Conservation (phyloP, 2,797 vertebrate genomes). For the Limosa lapponica region DNA sequence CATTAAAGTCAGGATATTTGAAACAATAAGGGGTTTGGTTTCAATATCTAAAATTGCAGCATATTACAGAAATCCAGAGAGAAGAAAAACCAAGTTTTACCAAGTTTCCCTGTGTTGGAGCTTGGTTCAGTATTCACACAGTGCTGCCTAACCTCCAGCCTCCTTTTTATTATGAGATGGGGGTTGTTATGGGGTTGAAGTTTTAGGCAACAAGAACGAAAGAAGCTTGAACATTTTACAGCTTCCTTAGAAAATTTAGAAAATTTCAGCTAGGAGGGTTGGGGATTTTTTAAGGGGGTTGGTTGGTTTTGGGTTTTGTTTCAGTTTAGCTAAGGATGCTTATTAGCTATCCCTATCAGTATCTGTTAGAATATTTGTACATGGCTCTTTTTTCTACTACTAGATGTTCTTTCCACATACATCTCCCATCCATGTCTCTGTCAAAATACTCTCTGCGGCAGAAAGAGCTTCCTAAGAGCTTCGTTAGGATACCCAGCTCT, state of each 20-base stretch:
- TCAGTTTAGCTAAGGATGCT: not conserved
- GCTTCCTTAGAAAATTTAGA: not conserved
- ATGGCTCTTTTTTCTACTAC: not conserved
- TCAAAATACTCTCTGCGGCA: not conserved
- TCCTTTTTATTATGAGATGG: not conserved
- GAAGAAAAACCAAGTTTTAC: not conserved
- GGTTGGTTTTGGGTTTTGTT: not conserved
- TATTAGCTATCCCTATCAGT: accelerated
- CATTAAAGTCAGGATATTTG: not conserved
- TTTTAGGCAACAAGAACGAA: not conserved
- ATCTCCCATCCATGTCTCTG: not conserved
- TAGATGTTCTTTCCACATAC: not conserved
- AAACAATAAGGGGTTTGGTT: not conserved
- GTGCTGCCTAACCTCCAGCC: not conserved
- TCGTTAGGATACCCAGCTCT: not conserved
- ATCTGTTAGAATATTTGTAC: not conserved
- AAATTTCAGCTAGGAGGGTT: not conserved
- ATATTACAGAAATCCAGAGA: not conserved
- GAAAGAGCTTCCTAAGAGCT: not conserved
- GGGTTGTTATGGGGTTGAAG: not conserved
- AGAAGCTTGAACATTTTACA: not conserved
- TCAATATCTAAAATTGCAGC: not conserved
- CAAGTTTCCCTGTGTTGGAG: not conserved
- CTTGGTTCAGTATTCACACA: not conserved
- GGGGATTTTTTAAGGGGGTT: not conserved